Percentiles rank a stretch among this genome's conserved stretches.
Evolutionary conservation across 2,797 vertebrate species (phyloP).

Genomic region (Chrysocyon brachyurus): DNA sequence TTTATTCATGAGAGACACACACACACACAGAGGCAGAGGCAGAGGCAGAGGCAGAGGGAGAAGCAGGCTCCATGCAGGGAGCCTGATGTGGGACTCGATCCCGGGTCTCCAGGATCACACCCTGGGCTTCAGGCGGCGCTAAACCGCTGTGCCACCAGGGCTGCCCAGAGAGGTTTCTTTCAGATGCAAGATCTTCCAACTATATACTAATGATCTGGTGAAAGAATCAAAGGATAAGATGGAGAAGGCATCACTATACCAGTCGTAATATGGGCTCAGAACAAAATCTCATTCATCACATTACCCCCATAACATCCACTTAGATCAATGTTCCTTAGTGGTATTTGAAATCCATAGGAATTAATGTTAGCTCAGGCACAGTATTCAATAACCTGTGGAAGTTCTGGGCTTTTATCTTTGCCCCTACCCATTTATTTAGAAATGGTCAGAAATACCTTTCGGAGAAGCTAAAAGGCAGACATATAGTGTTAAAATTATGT

Average conservation of each 20-base stretch:
- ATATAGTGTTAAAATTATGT: neutral
- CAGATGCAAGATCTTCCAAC: neutral
- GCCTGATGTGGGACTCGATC: no score
- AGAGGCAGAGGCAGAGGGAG: no score
- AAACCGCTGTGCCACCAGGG: no score
- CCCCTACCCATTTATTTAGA: neutral
- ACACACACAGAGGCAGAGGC: no score
- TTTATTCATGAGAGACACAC: no score
- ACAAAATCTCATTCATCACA: neutral
- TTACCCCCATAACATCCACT: neutral
- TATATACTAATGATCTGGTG: neutral
- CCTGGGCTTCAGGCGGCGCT: no score
- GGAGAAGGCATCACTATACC: neutral
- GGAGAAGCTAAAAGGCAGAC: neutral
- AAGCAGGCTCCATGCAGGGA: no score
- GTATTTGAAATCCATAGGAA: no score
- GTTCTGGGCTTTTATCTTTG: neutral
- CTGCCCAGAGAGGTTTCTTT: neutral
- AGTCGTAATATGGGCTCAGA: neutral
- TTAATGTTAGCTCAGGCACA: neutral
- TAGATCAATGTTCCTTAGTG: neutral
- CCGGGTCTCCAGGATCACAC: no score
- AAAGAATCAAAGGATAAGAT: neutral
- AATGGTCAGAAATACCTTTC: neutral
- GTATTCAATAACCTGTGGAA: neutral